Conservation (phyloP, 2,888 invertebrate genomes). For the Acronicta psi region DNA sequence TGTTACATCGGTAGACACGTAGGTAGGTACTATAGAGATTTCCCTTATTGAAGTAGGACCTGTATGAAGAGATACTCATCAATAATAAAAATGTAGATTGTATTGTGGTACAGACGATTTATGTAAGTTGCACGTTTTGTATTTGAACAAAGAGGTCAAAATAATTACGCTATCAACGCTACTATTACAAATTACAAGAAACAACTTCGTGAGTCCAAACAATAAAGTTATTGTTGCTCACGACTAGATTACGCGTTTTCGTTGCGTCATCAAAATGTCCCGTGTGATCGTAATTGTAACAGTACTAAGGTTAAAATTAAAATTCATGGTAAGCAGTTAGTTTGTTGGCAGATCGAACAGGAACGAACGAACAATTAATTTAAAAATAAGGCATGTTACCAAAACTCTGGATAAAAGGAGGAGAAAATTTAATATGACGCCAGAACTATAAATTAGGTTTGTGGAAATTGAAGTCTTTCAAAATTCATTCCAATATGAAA, state of each 20-base stretch:
- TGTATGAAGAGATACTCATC: too few relatives aligned
- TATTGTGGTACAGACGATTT: constrained; percentile 52
- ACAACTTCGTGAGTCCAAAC: constrained; percentile 57
- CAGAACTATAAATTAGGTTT: constrained; percentile 65
- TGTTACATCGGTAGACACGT: too few relatives aligned
- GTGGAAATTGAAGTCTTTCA: constrained; percentile 48
- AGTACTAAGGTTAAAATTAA: constrained; percentile 51
- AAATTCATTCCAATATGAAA: constrained; percentile 28
- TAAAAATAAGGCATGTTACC: constrained; percentile 54
- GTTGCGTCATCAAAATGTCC: constrained; percentile 58
- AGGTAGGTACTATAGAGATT: too few relatives aligned
- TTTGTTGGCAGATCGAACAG: constrained; percentile 29
- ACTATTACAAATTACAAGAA: constrained; percentile 59
- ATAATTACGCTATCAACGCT: constrained; percentile 65
- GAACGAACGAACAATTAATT: constrained; percentile 55
- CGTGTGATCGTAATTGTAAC: constrained; percentile 33
- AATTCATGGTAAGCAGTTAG: too few relatives aligned
- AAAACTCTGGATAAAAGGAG: constrained; percentile 57
- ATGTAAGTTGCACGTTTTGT: constrained; percentile 53
- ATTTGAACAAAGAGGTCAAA: constrained; percentile 62
- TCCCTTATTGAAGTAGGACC: too few relatives aligned
- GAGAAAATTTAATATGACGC: constrained; percentile 64
- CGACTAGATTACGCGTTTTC: constrained; percentile 45
- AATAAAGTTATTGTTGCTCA: constrained; percentile 59
- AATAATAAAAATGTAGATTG: background rate